phyloP scores from a whole-genome alignment of 2,888 invertebrate species.

The Schizotus pectinicornis region DNA sequence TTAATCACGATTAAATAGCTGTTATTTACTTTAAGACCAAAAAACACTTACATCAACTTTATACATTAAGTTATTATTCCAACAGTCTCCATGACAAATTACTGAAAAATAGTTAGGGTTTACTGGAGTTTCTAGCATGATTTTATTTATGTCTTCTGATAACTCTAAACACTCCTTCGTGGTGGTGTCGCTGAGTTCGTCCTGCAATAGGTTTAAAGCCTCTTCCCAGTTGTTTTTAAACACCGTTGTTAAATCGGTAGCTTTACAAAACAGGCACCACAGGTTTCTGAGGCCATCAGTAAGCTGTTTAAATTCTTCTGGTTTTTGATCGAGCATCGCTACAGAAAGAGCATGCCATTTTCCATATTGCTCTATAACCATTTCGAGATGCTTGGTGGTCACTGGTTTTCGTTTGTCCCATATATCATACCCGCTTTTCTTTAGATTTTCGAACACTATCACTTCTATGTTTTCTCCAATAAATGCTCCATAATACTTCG shows the following conservation, averaged over 20 bases:
- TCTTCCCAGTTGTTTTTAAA: no score
- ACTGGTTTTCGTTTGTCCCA: slow-evolving; percentile 26
- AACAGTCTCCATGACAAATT: slow-evolving; percentile 47
- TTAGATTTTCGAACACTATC: slow-evolving; percentile 34
- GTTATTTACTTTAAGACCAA: no score
- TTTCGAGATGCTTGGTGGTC: slow-evolving; percentile 22
- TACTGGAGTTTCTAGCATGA: no score
- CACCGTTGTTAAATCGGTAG: no score
- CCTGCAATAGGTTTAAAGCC: no score
- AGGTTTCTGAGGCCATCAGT: neutral
- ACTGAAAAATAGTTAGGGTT: slow-evolving; percentile 13
- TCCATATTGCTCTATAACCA: slow-evolving; percentile 34
- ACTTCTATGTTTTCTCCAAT: slow-evolving; percentile 24
- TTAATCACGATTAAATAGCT: no score
- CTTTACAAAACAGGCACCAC: no score
- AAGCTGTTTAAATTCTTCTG: slow-evolving; percentile 19
- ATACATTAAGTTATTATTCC: slow-evolving; percentile 51
- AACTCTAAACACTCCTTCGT: no score
- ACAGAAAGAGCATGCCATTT: slow-evolving; percentile 39
- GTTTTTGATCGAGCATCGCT: slow-evolving; percentile 32
- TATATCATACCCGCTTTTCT: slow-evolving; percentile 24
- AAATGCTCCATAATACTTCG: slow-evolving; percentile 23
- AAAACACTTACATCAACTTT: slow-evolving; percentile 42
- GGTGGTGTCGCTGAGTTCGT: no score
- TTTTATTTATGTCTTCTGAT: no score